Evolutionary conservation across 2,797 vertebrate genomes (phyloP).

Genomic region (Emydoidea blandingii): DNA sequence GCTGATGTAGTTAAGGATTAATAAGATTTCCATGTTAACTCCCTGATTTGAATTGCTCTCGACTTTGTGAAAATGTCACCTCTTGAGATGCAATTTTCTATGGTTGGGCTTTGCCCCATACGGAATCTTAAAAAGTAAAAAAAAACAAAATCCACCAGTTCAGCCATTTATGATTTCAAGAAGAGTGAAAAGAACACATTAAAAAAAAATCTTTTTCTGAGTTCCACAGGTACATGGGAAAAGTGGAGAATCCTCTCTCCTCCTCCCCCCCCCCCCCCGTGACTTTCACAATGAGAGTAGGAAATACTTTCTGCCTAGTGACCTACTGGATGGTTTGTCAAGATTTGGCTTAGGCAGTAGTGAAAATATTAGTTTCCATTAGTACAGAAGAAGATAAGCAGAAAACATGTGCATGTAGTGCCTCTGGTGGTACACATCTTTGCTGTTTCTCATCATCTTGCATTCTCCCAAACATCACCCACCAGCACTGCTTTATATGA

Average conservation of each 20-base stretch:
- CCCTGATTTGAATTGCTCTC: background rate
- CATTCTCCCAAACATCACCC: background rate
- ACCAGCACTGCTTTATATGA: fast-evolving
- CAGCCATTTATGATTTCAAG: background rate
- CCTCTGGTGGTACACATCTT: background rate
- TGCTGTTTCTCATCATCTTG: background rate
- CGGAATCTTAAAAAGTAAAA: background rate
- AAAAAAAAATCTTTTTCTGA: background rate
- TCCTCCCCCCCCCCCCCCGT: background rate
- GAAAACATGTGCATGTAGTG: background rate
- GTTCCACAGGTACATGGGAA: background rate
- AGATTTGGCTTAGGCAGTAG: background rate
- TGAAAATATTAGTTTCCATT: background rate
- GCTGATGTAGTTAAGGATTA: background rate
- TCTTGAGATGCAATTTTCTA: background rate
- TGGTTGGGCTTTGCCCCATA: fast-evolving
- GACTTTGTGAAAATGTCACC: background rate
- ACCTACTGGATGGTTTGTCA: background rate
- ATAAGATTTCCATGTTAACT: background rate
- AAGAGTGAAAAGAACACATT: background rate
- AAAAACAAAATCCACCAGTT: background rate
- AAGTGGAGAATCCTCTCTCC: background rate
- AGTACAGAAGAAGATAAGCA: background rate
- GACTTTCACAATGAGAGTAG: background rate
- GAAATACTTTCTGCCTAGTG: background rate